A percentile compares a stretch with the other conserved stretches of the same genome.
These are phyloP conservation scores for Falco concolor DNA, from an alignment of 2,797 vertebrate species.

Conservation along the genomic window DNA sequence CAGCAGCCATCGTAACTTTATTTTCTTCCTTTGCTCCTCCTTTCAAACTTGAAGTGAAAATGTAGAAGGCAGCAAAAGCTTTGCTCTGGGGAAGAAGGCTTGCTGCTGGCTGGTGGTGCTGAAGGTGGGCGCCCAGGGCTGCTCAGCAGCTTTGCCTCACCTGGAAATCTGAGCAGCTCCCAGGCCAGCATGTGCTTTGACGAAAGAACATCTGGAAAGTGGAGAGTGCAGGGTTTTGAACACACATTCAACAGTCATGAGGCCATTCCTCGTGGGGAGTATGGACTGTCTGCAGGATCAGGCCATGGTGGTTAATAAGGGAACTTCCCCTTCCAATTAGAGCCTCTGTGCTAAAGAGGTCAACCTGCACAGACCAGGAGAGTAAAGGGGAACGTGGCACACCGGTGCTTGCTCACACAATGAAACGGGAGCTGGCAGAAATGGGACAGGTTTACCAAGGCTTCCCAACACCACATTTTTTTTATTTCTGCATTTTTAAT, in stretches of 20 bases:
- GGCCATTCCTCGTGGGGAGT: neutral
- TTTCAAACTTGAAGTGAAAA: neutral
- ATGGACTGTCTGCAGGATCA: neutral
- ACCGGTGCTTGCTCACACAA: rapidly evolving
- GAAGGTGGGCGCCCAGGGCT: neutral
- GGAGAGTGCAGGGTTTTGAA: neutral
- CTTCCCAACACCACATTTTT: rapidly evolving
- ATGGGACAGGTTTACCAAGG: neutral
- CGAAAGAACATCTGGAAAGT: neutral
- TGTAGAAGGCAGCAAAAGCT: neutral
- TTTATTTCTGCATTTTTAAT: neutral
- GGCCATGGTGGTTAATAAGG: neutral
- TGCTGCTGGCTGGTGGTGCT: neutral
- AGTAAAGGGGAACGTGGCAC: neutral
- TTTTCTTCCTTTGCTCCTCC: neutral
- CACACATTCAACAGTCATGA: rapidly evolving
- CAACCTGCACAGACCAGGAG: neutral
- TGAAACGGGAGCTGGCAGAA: neutral
- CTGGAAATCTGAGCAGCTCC: neutral
- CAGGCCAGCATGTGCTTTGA: neutral
- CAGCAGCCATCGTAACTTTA: neutral
- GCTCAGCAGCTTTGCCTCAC: neutral
- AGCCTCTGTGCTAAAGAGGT: neutral
- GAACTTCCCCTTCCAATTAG: neutral
- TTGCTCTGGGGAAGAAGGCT: neutral